Percentiles rank a stretch among this genome's conserved stretches.
These are phyloP conservation scores for Desoria tigrina DNA, from an alignment of 2,888 invertebrate genomes.

Conservation along the genomic window DNA sequence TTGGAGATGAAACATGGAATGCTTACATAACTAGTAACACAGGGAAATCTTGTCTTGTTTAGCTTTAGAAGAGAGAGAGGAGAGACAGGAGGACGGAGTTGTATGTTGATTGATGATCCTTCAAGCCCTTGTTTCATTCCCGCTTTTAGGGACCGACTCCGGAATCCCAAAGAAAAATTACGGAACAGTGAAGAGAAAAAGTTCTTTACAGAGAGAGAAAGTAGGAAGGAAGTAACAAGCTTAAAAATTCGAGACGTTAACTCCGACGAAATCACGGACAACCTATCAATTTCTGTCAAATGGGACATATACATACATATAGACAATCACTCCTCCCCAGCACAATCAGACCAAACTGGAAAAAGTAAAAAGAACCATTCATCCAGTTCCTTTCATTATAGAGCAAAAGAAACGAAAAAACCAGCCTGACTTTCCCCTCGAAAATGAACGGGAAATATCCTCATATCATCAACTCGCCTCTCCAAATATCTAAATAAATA, in stretches of 20 bases:
- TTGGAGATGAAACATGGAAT: too few relatives aligned
- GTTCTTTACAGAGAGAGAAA: not conserved
- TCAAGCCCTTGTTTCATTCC: constrained; percentile 8
- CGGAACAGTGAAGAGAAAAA: not conserved
- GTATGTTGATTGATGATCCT: constrained; percentile 11
- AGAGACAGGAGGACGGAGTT: not conserved
- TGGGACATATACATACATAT: constrained; percentile 12
- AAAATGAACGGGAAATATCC: too few relatives aligned
- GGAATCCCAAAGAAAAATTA: constrained; percentile 4
- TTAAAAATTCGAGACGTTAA: constrained; percentile 12
- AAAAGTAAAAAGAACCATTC: not conserved
- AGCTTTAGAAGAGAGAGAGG: not conserved
- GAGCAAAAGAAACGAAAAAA: too few relatives aligned
- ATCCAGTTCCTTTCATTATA: too few relatives aligned
- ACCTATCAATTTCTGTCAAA: constrained; percentile 12
- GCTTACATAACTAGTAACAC: not conserved
- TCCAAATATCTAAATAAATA: too few relatives aligned
- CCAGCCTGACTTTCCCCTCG: too few relatives aligned
- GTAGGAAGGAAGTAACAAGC: constrained; percentile 8
- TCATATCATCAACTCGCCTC: too few relatives aligned
- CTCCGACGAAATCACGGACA: constrained; percentile 5
- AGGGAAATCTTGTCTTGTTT: constrained; percentile 8
- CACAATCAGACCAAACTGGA: constrained; percentile 1
- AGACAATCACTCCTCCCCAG: constrained; percentile 1
- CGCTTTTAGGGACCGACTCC: not conserved